phyloP scores from a whole-genome alignment of 2,113 vertebrate species.

The Forbesichthys papilliferus region DNA sequence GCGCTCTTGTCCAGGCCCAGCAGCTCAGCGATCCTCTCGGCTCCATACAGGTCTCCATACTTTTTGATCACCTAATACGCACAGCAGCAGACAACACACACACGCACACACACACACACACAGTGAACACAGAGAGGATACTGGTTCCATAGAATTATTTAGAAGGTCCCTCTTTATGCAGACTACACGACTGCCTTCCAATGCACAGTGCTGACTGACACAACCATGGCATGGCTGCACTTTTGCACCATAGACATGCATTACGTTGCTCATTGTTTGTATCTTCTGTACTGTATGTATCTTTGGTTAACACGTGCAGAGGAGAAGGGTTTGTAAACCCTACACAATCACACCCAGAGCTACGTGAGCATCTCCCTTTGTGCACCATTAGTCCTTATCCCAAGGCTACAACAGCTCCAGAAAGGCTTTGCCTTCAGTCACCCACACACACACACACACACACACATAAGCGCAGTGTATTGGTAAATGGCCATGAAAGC shows the following conservation, averaged over 20 bases:
- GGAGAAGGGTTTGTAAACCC: background rate
- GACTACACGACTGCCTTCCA: no score
- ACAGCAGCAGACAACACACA: background rate
- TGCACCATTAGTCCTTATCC: background rate
- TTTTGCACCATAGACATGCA: no score
- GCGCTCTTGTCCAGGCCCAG: conserved; percentile 95
- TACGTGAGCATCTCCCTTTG: background rate
- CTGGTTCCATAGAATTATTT: no score
- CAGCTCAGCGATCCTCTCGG: conserved; percentile 94
- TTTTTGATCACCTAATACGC: conserved; percentile 93
- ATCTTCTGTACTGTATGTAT: background rate
- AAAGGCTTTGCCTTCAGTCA: background rate
- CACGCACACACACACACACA: background rate
- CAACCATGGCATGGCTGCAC: no score
- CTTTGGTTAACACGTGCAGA: background rate
- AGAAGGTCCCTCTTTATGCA: no score
- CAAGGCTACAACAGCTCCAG: background rate
- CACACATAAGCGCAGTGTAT: no score
- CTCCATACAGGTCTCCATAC: conserved; percentile 94
- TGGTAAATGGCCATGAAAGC: no score
- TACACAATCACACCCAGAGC: background rate
- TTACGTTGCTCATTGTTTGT: no score
- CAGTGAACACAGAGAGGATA: background rate
- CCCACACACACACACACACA: no score
- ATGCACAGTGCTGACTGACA: no score